A percentile compares a stretch with the other conserved stretches of the same genome.
These are phyloP conservation scores for Bedellia somnulentella DNA, from an alignment of 2,888 invertebrate species.

Conservation along the genomic window DNA sequence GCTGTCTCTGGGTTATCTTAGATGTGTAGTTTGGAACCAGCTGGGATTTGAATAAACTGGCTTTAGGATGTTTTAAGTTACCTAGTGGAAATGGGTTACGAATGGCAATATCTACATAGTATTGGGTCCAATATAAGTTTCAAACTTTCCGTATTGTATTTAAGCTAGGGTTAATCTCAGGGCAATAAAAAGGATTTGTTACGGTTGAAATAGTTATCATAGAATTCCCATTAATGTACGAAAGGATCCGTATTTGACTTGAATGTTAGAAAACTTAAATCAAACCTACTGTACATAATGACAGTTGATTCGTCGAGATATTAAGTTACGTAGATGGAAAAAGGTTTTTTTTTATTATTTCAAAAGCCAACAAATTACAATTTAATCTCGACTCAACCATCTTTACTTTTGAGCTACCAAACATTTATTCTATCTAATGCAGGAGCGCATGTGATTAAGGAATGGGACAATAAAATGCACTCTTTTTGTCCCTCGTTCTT, in stretches of 20 bases:
- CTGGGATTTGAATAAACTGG: constrained; percentile 21
- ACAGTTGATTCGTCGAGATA: too few species aligned
- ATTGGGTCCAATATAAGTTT: too few species aligned
- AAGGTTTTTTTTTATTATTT: too few species aligned
- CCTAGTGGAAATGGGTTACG: constrained; percentile 9
- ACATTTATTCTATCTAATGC: constrained; percentile 51
- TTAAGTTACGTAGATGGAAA: too few species aligned
- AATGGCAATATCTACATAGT: constrained; percentile 26
- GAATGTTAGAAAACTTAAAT: constrained; percentile 34
- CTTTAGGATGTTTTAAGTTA: constrained; percentile 31
- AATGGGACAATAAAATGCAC: constrained; percentile 53
- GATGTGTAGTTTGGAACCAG: constrained; percentile 17
- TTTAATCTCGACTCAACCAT: too few species aligned
- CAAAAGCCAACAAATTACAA: too few species aligned
- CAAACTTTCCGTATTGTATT: too few species aligned
- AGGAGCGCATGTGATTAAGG: constrained; percentile 59
- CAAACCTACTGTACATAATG: constrained; percentile 37
- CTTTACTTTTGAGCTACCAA: constrained; percentile 34
- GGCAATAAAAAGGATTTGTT: too few species aligned
- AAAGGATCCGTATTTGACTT: too few species aligned
- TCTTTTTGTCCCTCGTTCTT: constrained; percentile 39
- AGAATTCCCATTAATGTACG: too few species aligned
- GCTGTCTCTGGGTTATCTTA: constrained; percentile 36
- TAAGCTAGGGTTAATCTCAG: too few species aligned
- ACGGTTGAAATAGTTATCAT: too few species aligned